These are phyloP conservation scores for Hoplodrina ambigua DNA, from an alignment of 2,888 invertebrate genomes.

Conservation along the genomic window DNA sequence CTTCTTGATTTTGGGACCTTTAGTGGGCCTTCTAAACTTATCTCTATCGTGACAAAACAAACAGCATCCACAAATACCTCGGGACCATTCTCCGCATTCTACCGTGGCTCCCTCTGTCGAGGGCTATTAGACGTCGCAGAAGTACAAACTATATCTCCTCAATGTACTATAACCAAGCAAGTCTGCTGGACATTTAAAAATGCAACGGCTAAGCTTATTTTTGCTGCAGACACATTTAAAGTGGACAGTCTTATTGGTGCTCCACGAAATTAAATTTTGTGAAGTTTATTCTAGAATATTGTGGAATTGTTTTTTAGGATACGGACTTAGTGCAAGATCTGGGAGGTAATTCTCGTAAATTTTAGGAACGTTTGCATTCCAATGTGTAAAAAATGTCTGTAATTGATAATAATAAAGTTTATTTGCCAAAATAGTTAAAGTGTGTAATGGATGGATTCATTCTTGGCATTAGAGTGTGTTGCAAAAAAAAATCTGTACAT, in stretches of 20 bases:
- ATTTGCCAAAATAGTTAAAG: no score
- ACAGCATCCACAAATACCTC: slow-evolving; percentile 40
- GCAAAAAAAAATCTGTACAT: no score
- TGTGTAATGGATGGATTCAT: no score
- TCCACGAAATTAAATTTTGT: slow-evolving; percentile 17
- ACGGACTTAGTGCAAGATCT: not conserved
- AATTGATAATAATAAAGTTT: no score
- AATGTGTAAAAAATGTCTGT: no score
- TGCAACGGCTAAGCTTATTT: slow-evolving; percentile 42
- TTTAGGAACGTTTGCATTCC: no score
- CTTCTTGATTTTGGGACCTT: no score
- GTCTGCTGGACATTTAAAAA: slow-evolving; percentile 37
- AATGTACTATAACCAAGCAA: slow-evolving; percentile 9
- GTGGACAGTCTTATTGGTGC: slow-evolving; percentile 4
- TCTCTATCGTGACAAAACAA: not conserved
- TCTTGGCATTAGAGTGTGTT: no score
- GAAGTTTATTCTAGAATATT: slow-evolving; percentile 21
- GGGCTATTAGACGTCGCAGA: slow-evolving; percentile 50
- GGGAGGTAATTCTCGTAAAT: no score
- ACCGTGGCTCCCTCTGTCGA: slow-evolving; percentile 39
- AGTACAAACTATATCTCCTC: slow-evolving; percentile 32
- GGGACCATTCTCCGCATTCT: slow-evolving; percentile 58
- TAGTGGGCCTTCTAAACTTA: slow-evolving; percentile 22
- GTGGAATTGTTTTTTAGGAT: not conserved
- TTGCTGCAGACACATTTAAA: slow-evolving; percentile 22